Evolutionary conservation across 1,140 invertebrate genomes (phyloP).

Genomic region (Ectropis grisescens): DNA sequence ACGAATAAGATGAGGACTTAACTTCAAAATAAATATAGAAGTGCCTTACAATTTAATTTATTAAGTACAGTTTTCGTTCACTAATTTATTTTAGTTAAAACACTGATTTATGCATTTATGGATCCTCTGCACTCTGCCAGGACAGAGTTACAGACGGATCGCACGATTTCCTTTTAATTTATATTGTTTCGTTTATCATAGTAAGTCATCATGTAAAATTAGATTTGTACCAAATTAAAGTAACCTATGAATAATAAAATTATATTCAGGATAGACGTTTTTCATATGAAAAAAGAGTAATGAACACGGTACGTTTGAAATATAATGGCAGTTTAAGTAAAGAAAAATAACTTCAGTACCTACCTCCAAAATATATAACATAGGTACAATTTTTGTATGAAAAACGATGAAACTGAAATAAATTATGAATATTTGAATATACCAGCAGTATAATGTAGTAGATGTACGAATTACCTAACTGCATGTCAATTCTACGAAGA

Average conservation of each 20-base stretch:
- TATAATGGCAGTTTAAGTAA: no score
- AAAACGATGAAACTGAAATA: no score
- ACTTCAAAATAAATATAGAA: conserved; percentile 60
- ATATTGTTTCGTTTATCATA: neutral
- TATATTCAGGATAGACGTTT: neutral
- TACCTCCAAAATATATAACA: no score
- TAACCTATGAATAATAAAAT: neutral
- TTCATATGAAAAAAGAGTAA: neutral
- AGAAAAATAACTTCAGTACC: no score
- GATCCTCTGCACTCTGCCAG: conserved; percentile 29
- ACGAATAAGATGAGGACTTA: conserved; percentile 10
- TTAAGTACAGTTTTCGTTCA: conserved; percentile 1
- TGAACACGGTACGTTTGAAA: neutral
- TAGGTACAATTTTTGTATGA: no score
- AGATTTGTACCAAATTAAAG: no score
- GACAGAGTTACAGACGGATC: conserved; percentile 27
- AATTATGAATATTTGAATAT: no score
- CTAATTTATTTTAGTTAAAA: conserved; percentile 16
- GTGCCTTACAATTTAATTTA: conserved; percentile 68
- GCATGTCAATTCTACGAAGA: no score
- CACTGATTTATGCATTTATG: conserved; percentile 63
- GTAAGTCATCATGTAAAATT: no score
- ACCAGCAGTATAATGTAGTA: no score
- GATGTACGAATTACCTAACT: no score
- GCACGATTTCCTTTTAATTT: conserved; percentile 13